Conservation (phyloP, 1,140 invertebrate species). For the Camponotus pennsylvanicus region DNA sequence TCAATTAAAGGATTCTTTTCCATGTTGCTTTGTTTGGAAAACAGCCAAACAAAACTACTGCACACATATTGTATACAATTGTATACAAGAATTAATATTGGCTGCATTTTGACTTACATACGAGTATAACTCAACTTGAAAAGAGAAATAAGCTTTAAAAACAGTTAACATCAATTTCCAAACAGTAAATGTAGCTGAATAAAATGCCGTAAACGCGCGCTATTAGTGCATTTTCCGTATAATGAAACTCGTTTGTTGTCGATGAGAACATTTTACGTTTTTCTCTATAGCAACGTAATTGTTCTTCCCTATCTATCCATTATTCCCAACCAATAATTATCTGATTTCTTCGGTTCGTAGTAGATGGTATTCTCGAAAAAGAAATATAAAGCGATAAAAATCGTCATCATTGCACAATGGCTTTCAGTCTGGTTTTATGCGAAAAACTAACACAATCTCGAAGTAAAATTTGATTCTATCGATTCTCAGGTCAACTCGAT, state of each 20-base stretch:
- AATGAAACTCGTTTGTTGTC: constrained; percentile 23
- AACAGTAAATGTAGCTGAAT: constrained; percentile 25
- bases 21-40: not conserved
- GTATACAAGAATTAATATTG: not conserved
- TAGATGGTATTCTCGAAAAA: not conserved
- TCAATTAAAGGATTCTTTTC: not conserved
- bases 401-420: not conserved
- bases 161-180: constrained; percentile 22
- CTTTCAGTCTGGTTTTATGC: not conserved
- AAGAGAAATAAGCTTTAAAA: constrained; percentile 17
- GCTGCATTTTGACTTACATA: not conserved
- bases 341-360: not conserved
- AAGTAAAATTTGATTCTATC: constrained; percentile 50
- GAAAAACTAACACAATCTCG: constrained; percentile 12
- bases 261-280: not conserved
- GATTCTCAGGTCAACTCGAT: constrained; percentile 51
- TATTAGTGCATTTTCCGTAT: constrained; percentile 21
- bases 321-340: constrained; percentile 42
- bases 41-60: not conserved
- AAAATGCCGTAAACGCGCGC: not conserved
- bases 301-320: constrained; percentile 36
- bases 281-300: constrained; percentile 40
- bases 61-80: not conserved
- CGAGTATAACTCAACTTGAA: constrained; percentile 14
- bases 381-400: not conserved